Base-by-base conservation (phyloP, 1,140 invertebrate genomes). In the Gryon sp. region DNA sequence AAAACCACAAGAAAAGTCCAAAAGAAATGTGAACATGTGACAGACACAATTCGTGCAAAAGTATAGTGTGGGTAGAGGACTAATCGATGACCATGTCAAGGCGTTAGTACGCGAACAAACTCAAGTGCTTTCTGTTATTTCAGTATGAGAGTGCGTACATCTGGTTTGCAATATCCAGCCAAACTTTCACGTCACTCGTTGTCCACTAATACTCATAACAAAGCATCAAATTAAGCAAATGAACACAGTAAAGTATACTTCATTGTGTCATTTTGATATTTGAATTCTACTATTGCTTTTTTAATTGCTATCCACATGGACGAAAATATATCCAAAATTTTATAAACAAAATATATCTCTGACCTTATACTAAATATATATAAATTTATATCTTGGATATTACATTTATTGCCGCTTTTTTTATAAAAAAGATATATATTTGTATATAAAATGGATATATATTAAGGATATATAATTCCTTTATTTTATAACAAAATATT, bases 71-170 rank as follows among this genome's bases (percentile, higher is more conserved):
- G 52, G 73, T 63, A 70, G 74, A 66, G 66, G 66, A 72, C 72
- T 77, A 72, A 77, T 77, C 74, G 66, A 77, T 77, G 74, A 77
- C 66, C 26, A 77, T 77, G 74, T 77, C 74, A 77, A 77, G 74
- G 74, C 63, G 65, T 70, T 65, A 60, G 40, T 50, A 41, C 73
- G 63, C 63, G 48, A 63, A 70, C 66, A 14, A 68, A 59, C 52
- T 59, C 74, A 12, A 65, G 43, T 24, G 65, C 30, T 69, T 43
- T 52, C 36, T n/a, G 30, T 22, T 30, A 65, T 63, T 50, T 52
- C 22, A 28, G 16, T 46, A 18, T 20, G 45, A 20, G 46, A 46
- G 72, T 68, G 46, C 72, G 72, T 68, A 41, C 26, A 19, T 62
- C 52, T 28, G 8, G 24, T 59, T 50, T 53, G 26, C 15, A 59